Conservation (phyloP, 2,113 vertebrate genomes). For the Calidris pygmaea region DNA sequence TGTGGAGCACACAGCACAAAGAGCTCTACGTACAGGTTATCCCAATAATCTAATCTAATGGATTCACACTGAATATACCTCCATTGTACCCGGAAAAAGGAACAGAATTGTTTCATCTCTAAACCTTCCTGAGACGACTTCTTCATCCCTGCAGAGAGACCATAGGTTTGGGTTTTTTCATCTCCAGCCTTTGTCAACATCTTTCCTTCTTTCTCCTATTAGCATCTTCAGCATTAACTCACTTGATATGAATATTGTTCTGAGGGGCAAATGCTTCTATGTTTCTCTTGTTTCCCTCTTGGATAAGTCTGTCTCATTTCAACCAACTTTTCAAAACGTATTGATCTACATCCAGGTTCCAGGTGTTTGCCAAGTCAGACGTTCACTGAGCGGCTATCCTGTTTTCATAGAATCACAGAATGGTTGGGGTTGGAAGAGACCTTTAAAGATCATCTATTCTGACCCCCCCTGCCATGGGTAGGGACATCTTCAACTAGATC, state of each 20-base stretch:
- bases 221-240: neutral
- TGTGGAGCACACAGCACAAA: neutral
- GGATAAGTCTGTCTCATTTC: neutral
- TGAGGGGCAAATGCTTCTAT: neutral
- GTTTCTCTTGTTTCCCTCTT: neutral
- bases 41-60: neutral
- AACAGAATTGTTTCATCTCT: neutral
- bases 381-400: neutral
- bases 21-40: neutral
- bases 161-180: neutral
- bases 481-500: neutral
- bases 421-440: accelerated
- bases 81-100: accelerated
- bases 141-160: neutral
- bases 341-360: neutral
- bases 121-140: neutral
- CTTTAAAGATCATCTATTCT: neutral
- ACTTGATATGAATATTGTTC: neutral
- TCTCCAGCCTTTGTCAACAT: neutral
- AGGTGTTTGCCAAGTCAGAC: neutral
- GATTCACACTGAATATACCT: neutral
- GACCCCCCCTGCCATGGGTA: neutral
- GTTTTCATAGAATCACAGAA: neutral
- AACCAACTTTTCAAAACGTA: neutral
- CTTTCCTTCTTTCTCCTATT: neutral